Base-by-base conservation (phyloP, 2,113 vertebrate genomes). In the Tinamus guttatus region DNA sequence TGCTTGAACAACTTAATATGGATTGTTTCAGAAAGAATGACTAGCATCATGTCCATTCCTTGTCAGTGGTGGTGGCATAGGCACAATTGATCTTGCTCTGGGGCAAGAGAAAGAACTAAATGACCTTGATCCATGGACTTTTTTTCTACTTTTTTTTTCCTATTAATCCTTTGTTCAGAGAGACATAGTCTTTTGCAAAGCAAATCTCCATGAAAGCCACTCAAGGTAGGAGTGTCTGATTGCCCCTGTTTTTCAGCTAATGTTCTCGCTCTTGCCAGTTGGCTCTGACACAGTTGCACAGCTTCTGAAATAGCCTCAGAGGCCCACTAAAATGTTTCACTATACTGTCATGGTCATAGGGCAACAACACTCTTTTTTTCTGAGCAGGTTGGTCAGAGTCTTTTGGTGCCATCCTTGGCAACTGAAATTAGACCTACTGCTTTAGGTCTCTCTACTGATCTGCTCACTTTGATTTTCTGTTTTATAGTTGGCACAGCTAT, bases 401-500 rank as follows among this genome's bases (percentile, higher is more conserved):
- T 82, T 62, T 43, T 24, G 86, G 59, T 3, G 1, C 13, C 11
- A 24, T 27, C 18, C 13, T 54, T 78, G 21, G 63, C 78, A 92
- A 70, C 38, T 85, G 65, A 85, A 71, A 25, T 87, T 68, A 87
- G 76, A 49, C 27, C 68, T 62, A 45, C 67, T 83, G 59, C 36
- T 81, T 41, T 63, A 49, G 5, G 18, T 74, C 40, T 14, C 51
- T 88, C 27, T 78, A 13, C 60, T 27, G 45, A 68, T 34, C 19
- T 28, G 80, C 69, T 38, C 13, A 6, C 64, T 95, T 93, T 86
- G 60, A 94, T 95, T 75, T 77, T 81, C 63, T 81, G 2, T 78
- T 88, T 78, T 59, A 51, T 22, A 49, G 45, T 70, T 36, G 34
- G 30, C 0, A 0, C 12, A 41, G 54, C 80, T 78, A 49, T 8